These are phyloP conservation scores for Phalacrocorax aristotelis DNA, from an alignment of 2,113 vertebrate genomes.

Conservation along the genomic window DNA sequence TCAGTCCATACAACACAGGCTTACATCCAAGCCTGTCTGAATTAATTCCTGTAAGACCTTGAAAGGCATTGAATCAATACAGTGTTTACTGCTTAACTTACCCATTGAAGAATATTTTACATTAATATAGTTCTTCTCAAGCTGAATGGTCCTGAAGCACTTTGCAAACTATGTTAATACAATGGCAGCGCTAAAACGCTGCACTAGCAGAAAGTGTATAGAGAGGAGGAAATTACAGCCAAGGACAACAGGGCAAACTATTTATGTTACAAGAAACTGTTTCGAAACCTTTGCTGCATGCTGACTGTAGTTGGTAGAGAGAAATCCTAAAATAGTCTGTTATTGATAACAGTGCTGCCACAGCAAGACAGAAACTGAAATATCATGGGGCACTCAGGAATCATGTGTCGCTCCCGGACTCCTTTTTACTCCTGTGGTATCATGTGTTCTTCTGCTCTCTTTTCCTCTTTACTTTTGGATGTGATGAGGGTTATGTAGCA, in stretches of 20 bases:
- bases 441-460: not conserved
- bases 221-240: not conserved
- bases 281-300: not conserved
- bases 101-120: slow-evolving; percentile 46
- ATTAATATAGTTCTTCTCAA: slow-evolving; percentile 22
- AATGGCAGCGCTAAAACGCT: slow-evolving; percentile 12
- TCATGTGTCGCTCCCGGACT: not conserved
- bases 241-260: slow-evolving; percentile 21
- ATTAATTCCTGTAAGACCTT: slow-evolving; percentile 42
- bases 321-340: not conserved
- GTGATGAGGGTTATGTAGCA: not conserved
- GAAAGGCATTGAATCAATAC: slow-evolving; percentile 36
- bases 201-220: not conserved
- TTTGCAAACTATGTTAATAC: slow-evolving; percentile 4
- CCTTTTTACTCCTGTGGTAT: not conserved
- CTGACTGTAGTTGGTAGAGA: not conserved
- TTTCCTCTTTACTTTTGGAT: not conserved
- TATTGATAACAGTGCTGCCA: not conserved
- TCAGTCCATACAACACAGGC: not conserved
- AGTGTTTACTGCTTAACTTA: slow-evolving; percentile 49
- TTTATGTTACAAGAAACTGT: not conserved
- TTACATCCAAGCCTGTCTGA: slow-evolving; percentile 13
- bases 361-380: not conserved
- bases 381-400: rapidly evolving
- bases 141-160: slow-evolving; percentile 23